Percentiles rank a stretch among this genome's conserved stretches.
phyloP scores from a whole-genome alignment of 2,888 invertebrate species.

The Hydrotaea diabolus region DNA sequence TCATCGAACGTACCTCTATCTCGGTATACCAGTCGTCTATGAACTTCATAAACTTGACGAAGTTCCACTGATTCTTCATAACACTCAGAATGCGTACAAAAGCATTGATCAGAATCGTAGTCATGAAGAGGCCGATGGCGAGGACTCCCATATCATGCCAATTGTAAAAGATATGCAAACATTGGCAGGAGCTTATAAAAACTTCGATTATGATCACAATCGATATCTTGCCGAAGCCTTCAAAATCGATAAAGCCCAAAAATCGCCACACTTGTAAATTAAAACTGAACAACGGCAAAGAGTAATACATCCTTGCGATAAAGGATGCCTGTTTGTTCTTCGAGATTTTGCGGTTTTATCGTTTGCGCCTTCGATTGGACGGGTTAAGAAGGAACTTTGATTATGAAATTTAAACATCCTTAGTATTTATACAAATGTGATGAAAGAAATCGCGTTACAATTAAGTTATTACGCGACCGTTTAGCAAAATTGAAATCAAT shows the following conservation, averaged over 20 bases:
- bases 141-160: conserved; percentile 52
- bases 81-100: conserved; percentile 62
- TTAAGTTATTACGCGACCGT: not conserved
- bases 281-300: conserved; percentile 61
- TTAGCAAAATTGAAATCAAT: not conserved
- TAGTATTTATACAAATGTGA: not conserved
- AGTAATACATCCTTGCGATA: conserved; percentile 63
- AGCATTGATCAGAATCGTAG: conserved; percentile 67
- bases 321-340: not conserved
- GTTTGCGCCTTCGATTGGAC: not conserved
- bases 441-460: not conserved
- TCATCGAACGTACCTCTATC: conserved; percentile 55
- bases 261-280: conserved; percentile 67
- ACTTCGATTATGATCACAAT: conserved; percentile 11
- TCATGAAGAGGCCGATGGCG: conserved; percentile 67
- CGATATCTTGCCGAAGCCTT: conserved; percentile 39
- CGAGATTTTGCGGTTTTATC: not conserved
- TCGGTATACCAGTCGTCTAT: conserved; percentile 65
- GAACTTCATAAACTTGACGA: conserved; percentile 56
- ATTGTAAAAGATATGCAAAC: conserved; percentile 50
- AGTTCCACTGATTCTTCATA: conserved; percentile 61
- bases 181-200: conserved; percentile 52
- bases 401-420: not conserved
- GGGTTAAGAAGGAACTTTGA: not conserved
- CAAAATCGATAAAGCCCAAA: conserved; percentile 62